Evolutionary conservation across 2,113 vertebrate species (phyloP), one percentile per base, ranked within the genome.

Genomic region (Trogon surrucura): DNA sequence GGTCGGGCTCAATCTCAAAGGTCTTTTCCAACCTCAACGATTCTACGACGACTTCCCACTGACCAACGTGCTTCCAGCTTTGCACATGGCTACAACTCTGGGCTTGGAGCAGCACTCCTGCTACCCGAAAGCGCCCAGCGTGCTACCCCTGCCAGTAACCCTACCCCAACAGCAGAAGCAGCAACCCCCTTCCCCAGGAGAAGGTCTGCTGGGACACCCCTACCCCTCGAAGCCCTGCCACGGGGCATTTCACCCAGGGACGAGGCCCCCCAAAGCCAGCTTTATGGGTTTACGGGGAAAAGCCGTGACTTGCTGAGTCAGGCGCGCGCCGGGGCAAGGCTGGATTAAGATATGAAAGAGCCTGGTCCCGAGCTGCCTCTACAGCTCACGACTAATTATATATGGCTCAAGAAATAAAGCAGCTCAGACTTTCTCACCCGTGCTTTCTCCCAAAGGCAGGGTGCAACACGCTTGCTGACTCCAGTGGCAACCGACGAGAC

Each of bases 401-500:
- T 29, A 36, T 3, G 53, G 82, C 79, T 88, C 85, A 92, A 95
- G 92, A 75, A 93, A 77, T 51, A 85, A 72, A 93, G 66, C 85
- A 64, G 79, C 61, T 57, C 62, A 47, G 89, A 12, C 38, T 11
- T 79, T 13, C 62, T 47, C 5, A 1, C 8, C 56, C 9, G 1
- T 34, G 54, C 36, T 34, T 34, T 62, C 61, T 67, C 82, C 66
- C 48, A 5, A 51, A 74, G 85, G 36, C 0, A 1, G 64, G 79
- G 60, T 5, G 81, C 41, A 22, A 51, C 14, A 1, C 0, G 0
- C 69, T 41, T 4, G 5, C 29, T 1, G 9, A 4, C 44, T n/a
- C 72, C 5, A 0, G 85, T n/a, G 2, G 3, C 0, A 17, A 44
- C 38, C 0, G 0, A 19, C 0, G 41, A 41, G 0, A 19, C 0